Base-by-base conservation (phyloP, 37 sponge, comb jelly and placozoan genomes). In the Geodia barretti region DNA sequence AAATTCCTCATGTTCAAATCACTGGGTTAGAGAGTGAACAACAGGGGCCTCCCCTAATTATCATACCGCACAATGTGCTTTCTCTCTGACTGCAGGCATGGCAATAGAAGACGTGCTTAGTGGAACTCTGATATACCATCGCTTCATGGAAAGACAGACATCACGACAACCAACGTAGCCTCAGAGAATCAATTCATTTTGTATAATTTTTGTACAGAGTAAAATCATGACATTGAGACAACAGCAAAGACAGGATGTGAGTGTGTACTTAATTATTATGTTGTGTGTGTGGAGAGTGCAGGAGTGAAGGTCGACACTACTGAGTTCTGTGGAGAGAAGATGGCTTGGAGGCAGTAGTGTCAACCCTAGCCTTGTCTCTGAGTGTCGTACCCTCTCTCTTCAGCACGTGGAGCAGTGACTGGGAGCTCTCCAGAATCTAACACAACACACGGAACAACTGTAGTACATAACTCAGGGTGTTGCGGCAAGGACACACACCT, bases 351-450 rank as follows among this genome's bases (percentile, higher is more conserved):
- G 32, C 34, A 14, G 7, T 7, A 7, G 7, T 7, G 54, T 47
- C 62, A 35, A 64, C 3, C 8, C 76, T 66, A 41, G 68, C 36
- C 32, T 86, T 86, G 2, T 78, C 84, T 34, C 81, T 78, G 34
- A 85, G 40, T 4, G 67, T 61, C 9, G 76, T 70, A 24, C 92
- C 41, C 74, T 99, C 96, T 21, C 87, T 73, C 79, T 94, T 99
- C 37, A 99, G 78, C 29, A 99, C 95, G 58, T 94, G 93, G 19
- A 99, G 83, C 70, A 99, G 75, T 9, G 91, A 82, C 76, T 99
- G 99, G 19, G 97, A 94, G 68, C 99, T 96, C 78, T 99, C 99
- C 76, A 99, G 77, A 39, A 99, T 99, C 95, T 95, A 77, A 28
- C 68, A 66, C 26, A 28, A 28, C 25, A 39, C 42, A n/a, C 24